Base-by-base conservation (phyloP, 2,113 vertebrate genomes). In the Cottus gobio region DNA sequence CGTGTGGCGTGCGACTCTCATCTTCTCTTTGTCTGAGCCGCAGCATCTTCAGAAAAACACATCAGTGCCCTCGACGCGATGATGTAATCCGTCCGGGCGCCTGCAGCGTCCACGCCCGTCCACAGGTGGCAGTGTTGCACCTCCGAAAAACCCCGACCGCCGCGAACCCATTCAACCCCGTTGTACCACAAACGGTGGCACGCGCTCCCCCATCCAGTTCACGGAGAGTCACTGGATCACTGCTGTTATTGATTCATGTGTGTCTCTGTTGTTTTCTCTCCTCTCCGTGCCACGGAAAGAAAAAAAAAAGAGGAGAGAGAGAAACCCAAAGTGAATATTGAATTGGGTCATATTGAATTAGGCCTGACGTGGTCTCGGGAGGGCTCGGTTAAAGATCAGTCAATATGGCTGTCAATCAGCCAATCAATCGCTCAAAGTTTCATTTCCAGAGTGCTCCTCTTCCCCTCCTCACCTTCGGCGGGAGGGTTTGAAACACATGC, bases 111-210 rank as follows among this genome's bases (percentile, higher is more conserved):
- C 5, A 16, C 5, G 54, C 16, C 26, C 20, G 61, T 9, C 91
- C 93, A 72, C 95, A 96, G 97, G 91, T 96, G 98, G 96, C 95
- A 95, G 93, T 97, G 93, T 96, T 96, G 89, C 58, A 83, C 94
- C 90, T 89, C 30, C 2, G 9, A 39, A 7, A 10, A 39, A 39
- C 7, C 13, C n/a, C 10, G 30, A 2, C 5, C 31, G 2, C 5
- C 2, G 1, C 30, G 61, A 86, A 85, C 78, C 37, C 86, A 20
- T 74, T 94, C 93, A 95, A 95, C 95, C 93, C 92, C 91, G 79
- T 94, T 93, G 90, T n/a, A 91, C 92, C 71, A 89, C 86, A 92
- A 93, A 91, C 79, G 56, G 71, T 82, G 79, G 75, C 81, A 71
- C 81, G 80, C 79, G 50, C 69, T n/a, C 60, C 81, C 6, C 22